phyloP scores from a whole-genome alignment of 2,113 vertebrate genomes.

The Limanda limanda region DNA sequence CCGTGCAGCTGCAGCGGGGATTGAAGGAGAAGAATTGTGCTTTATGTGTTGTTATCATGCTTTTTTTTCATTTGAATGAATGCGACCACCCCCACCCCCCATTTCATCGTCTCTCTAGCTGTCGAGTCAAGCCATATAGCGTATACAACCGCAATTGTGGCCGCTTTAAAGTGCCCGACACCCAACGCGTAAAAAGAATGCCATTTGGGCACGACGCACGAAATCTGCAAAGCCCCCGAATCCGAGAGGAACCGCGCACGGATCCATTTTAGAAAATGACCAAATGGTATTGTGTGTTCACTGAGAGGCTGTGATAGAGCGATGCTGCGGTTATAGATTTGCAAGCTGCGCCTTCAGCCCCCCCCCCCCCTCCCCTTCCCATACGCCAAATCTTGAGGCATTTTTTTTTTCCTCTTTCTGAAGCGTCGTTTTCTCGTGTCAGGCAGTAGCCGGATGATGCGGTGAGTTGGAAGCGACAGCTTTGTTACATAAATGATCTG shows the following conservation, averaged over 20 bases:
- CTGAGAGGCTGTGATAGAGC: slow-evolving; percentile 66
- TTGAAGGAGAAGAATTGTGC: slow-evolving; percentile 11
- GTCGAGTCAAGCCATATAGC: slow-evolving; percentile 63
- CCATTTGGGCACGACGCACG: slow-evolving; percentile 60
- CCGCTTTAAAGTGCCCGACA: slow-evolving; percentile 59
- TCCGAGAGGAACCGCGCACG: slow-evolving; percentile 28
- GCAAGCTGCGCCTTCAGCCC: slow-evolving; percentile 64
- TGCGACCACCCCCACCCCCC: slow-evolving; percentile 59
- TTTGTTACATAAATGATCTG: slow-evolving; percentile 74
- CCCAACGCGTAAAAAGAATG: slow-evolving; percentile 62
- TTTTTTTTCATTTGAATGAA: slow-evolving; percentile 64
- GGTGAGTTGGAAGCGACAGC: slow-evolving; percentile 47
- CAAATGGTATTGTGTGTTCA: slow-evolving; percentile 64
- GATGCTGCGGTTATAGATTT: slow-evolving; percentile 75
- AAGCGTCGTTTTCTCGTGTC: slow-evolving; percentile 59
- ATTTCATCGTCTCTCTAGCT: slow-evolving; percentile 65
- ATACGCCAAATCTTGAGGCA: slow-evolving; percentile 68
- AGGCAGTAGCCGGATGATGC: slow-evolving; percentile 62
- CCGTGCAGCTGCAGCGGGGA: slow-evolving; percentile 19
- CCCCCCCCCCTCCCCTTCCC: slow-evolving; percentile 21
- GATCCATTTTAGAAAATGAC: slow-evolving; percentile 71
- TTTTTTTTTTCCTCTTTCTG: slow-evolving; percentile 38
- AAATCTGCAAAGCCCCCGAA: slow-evolving; percentile 43
- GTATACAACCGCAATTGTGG: slow-evolving; percentile 49
- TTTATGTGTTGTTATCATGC: slow-evolving; percentile 51